These are phyloP conservation scores for Kryptolebias ocellatus DNA, from an alignment of 2,797 vertebrate species.

Conservation along the genomic window DNA sequence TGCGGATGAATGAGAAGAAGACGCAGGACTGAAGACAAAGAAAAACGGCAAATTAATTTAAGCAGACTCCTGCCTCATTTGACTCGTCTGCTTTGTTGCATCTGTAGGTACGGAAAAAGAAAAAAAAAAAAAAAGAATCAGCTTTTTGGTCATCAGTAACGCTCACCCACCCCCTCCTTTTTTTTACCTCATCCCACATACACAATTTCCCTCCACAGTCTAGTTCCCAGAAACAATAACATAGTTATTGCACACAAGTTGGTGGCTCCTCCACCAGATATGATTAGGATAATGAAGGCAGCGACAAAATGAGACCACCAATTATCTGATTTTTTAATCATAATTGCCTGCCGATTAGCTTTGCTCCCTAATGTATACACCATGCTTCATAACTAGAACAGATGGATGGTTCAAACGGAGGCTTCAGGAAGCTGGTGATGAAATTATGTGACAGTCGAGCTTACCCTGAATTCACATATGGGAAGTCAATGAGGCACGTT, in stretches of 20 bases:
- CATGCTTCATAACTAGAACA: slow-evolving; percentile 35
- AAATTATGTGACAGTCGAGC: slow-evolving; percentile 42
- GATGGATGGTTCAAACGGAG: slow-evolving; percentile 14
- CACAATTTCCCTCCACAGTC: slow-evolving; percentile 53
- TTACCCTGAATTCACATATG: slow-evolving; percentile 25
- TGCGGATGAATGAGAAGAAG: slow-evolving; percentile 33
- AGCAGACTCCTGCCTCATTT: slow-evolving; percentile 35
- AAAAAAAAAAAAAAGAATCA: slow-evolving; percentile 33
- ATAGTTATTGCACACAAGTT: slow-evolving; percentile 52
- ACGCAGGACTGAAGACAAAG: slow-evolving; percentile 57
- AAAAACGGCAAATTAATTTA: slow-evolving; percentile 56
- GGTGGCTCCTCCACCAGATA: slow-evolving; percentile 48
- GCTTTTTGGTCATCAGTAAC: slow-evolving; percentile 63
- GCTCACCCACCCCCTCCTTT: not conserved
- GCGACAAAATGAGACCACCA: slow-evolving; percentile 58
- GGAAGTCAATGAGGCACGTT: slow-evolving; percentile 35
- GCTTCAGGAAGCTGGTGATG: slow-evolving; percentile 8
- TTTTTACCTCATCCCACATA: slow-evolving; percentile 13
- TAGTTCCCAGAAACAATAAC: slow-evolving; percentile 71
- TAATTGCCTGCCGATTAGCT: slow-evolving; percentile 69
- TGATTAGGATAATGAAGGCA: slow-evolving; percentile 62
- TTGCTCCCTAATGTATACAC: slow-evolving; percentile 52
- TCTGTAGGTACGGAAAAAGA: slow-evolving; percentile 54
- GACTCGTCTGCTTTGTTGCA: slow-evolving; percentile 53
- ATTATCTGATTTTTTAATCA: slow-evolving; percentile 60